A percentile compares a stretch with the other conserved stretches of the same genome.
phyloP scores from a whole-genome alignment of 2,113 vertebrate genomes.

The Gobiocypris rarus region DNA sequence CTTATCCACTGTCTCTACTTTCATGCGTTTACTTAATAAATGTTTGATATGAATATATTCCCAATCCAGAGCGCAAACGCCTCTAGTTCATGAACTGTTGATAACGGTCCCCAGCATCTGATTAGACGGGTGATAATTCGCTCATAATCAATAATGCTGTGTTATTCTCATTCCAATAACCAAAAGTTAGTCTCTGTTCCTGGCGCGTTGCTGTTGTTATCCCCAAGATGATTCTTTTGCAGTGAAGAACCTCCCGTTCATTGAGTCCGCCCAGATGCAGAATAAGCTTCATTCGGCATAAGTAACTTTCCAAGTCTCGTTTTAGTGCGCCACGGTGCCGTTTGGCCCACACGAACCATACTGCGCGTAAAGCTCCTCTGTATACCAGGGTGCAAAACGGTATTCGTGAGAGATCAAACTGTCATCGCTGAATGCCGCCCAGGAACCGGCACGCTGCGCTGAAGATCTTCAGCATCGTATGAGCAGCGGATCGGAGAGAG shows the following conservation, averaged over 20 bases:
- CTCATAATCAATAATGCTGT: not conserved
- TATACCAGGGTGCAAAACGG: slow-evolving; percentile 17
- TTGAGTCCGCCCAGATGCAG: slow-evolving; percentile 34
- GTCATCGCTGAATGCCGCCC: slow-evolving; percentile 59
- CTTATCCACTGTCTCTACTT: not conserved
- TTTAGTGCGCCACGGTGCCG: slow-evolving; percentile 8
- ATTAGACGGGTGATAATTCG: not conserved
- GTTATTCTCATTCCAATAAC: not conserved
- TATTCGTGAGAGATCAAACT: slow-evolving; percentile 57
- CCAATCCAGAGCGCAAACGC: not conserved
- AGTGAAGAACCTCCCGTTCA: slow-evolving; percentile 33
- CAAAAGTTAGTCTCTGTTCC: slow-evolving; percentile 18
- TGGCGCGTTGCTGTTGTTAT: slow-evolving; percentile 18
- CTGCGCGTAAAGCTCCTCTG: slow-evolving; percentile 52
- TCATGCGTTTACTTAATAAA: not conserved
- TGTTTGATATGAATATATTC: slow-evolving; percentile 2
- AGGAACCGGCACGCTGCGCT: slow-evolving; percentile 57
- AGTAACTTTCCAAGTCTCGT: slow-evolving; percentile 45
- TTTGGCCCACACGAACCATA: slow-evolving; percentile 13
- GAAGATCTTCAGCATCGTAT: slow-evolving; percentile 65
- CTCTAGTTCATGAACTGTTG: slow-evolving; percentile 14
- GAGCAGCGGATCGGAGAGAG: slow-evolving; percentile 50
- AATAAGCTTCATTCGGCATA: slow-evolving; percentile 40
- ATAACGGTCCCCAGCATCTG: not conserved
- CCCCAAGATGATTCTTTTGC: slow-evolving; percentile 13